phyloP scores from a whole-genome alignment of 2,113 vertebrate genomes.

The Accipiter cooperii region DNA sequence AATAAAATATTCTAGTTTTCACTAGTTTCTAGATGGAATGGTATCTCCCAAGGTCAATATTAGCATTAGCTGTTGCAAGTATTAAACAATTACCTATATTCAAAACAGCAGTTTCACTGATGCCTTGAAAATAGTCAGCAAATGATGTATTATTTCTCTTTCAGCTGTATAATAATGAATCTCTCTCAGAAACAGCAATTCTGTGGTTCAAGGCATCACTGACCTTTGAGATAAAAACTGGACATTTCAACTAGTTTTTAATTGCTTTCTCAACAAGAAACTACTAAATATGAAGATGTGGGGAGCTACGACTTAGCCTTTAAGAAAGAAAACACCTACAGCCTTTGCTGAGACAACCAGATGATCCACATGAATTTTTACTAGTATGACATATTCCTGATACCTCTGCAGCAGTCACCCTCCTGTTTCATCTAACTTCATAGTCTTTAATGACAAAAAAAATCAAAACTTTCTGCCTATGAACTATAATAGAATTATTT shows the following conservation, averaged over 20 bases:
- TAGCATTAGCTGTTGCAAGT: not conserved
- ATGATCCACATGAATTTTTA: not conserved
- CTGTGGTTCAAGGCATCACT: not conserved
- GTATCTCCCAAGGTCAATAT: not conserved
- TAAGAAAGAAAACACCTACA: not conserved
- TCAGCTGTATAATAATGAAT: not conserved
- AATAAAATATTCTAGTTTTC: not conserved
- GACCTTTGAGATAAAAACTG: not conserved
- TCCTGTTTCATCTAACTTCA: not conserved
- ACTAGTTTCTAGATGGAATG: not conserved
- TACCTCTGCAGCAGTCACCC: not conserved
- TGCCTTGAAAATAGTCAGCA: not conserved
- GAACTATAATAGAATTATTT: not conserved
- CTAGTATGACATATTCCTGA: not conserved
- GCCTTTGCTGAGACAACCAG: not conserved
- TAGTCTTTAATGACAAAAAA: not conserved
- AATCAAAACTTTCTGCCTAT: not conserved
- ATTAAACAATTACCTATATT: not conserved
- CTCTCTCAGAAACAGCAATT: not conserved
- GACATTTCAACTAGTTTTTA: not conserved
- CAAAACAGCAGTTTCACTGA: not conserved
- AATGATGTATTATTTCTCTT: not conserved
- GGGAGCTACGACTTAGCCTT: not conserved
- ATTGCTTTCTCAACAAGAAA: not conserved
- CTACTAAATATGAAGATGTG: not conserved